Percentiles rank a stretch among this genome's conserved stretches.
phyloP scores from a whole-genome alignment of 1,140 invertebrate species.

The Rhagoletis pomonella region DNA sequence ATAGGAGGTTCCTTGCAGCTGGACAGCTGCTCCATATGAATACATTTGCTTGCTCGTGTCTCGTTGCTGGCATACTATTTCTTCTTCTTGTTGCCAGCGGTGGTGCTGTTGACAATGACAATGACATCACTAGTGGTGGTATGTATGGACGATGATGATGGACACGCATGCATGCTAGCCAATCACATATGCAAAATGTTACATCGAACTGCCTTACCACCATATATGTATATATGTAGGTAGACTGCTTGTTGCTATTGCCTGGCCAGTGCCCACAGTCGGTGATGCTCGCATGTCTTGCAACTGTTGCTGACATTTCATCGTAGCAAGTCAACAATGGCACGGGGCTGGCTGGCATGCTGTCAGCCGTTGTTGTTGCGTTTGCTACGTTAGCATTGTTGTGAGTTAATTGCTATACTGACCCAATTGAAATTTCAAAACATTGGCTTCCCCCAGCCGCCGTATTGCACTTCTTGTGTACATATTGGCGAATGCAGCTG shows the following conservation, averaged over 20 bases:
- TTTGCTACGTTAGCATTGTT: neutral
- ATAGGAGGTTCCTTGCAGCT: neutral
- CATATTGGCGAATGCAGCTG: too few species aligned
- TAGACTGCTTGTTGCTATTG: neutral
- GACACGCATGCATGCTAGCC: neutral
- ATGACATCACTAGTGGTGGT: neutral
- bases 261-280: neutral
- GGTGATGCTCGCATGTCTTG: neutral
- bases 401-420: constrained; percentile 22
- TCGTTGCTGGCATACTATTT: neutral
- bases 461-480: neutral
- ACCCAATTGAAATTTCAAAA: constrained; percentile 50
- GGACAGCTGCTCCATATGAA: constrained; percentile 14
- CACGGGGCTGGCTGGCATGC: neutral
- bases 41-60: neutral
- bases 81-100: neutral
- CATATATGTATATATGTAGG: too few species aligned
- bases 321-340: constrained; percentile 23
- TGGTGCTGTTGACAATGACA: constrained; percentile 15
- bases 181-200: constrained; percentile 41
- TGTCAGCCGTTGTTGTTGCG: neutral
- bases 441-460: neutral
- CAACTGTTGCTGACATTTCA: neutral
- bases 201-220: neutral
- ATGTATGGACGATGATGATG: neutral